Evolutionary conservation across 2,797 vertebrate genomes (phyloP), one percentile per base, ranked within the genome.

Genomic region (Falco concolor): DNA sequence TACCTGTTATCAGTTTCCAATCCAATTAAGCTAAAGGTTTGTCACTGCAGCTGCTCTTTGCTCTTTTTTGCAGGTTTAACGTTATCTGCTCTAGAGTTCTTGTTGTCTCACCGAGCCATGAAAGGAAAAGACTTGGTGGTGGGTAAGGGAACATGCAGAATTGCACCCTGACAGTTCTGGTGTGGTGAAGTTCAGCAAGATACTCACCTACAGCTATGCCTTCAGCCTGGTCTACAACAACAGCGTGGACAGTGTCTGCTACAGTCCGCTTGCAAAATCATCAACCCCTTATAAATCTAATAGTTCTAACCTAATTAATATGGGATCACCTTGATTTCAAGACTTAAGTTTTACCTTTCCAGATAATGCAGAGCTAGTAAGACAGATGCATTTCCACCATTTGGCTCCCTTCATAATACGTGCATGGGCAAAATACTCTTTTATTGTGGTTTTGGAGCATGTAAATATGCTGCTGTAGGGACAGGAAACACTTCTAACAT

Each of bases 401-500:
- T 86, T 44, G 73, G 24, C 52, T 88, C 84, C 63, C 63, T 80
- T 59, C 42, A 22, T 18, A 80, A 54, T 15, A 49, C 0, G 0
- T 49, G 79, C 8, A 32, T 6, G 27, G 65, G 72, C 49, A 63
- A 94, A 93, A 50, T 12, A 77, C 64, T 60, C 19, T 65, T 53
- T 63, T 74, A 4, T 28, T 83, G 47, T 77, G 64, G 17, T 78
- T 87, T 45, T 84, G 83, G 57, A 96, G 88, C 49, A 81, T 81
- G 77, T 68, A 60, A 84, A 72, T 40, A 50, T 30, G 10, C 49
- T 56, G 61, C 61, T 88, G 53, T 49, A 45, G 53, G 42, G 76
- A 95, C 45, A 92, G 88, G 65, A 90, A 93, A 75, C 65, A 88
- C 65, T 95, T 92, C 61, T 86, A 96, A 69, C 82, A 91, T 67